Base-by-base conservation (phyloP, 1,140 invertebrate genomes). In the Cydia fagiglandana region DNA sequence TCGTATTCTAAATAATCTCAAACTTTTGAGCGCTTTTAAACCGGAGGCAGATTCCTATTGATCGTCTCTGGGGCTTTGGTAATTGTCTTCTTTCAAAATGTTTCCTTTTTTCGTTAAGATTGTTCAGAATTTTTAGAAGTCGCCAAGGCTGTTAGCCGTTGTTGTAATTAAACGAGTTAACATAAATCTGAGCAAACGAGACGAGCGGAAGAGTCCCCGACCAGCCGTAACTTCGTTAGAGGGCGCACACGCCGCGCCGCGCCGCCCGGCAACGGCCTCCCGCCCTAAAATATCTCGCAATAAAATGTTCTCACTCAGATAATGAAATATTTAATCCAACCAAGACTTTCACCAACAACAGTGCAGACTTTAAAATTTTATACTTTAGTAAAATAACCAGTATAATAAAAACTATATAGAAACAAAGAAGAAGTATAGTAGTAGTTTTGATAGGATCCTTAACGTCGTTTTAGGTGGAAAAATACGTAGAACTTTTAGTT, bases 111-210 rank as follows among this genome's bases (percentile, higher is more conserved):
- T 34, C 24, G 34, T 34, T 70, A 70, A 70, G 66, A 70, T 70
- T 70, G 34, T 70, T 70, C 66, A 70, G 66, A 70, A 68, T 70
- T 70, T 70, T 70, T 70, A 70, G 24, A 70, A 70, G 66, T 70
- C 66, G 66, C 66, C 66, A 70, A 70, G 66, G 38, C 41, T 73
- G 76, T 77, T 78, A 61, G 76, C 47, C 75, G 56, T 73, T 76
- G 73, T 77, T 64, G 79, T 84, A 84, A 87, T 85, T 81, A 84
- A 84, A 83, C 78, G 80, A 82, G 85, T 83, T 81, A 82, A 81
- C 81, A 84, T 85, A 85, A 85, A 85, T 87, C 81, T 84, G 77
- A 75, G 79, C 64, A 77, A 81, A 79, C 75, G 78, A 84, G 81
- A 79, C 73, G 78, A 80, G 76, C 76, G 78, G 75, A 78, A 78